Conservation (phyloP, 2,888 invertebrate genomes). For the Sepiola atlantica region DNA sequence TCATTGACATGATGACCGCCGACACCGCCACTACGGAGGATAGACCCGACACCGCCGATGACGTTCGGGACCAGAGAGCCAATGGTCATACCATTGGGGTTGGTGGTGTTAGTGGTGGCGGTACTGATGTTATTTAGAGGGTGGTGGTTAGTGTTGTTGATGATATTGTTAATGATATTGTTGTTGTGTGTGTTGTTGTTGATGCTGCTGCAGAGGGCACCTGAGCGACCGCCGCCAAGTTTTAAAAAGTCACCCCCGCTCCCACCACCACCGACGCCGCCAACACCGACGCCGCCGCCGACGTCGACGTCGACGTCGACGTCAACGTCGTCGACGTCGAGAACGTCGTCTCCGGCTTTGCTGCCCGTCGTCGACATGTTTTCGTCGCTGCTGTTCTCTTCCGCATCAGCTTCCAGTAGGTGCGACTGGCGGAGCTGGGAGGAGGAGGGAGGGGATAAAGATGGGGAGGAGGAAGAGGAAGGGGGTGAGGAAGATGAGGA, state of each 20-base stretch:
- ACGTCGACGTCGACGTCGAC: constrained; percentile 42
- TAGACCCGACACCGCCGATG: not conserved
- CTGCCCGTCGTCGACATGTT: constrained; percentile 6
- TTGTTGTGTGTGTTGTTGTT: constrained; percentile 51
- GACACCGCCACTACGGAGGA: constrained; percentile 51
- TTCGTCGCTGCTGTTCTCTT: constrained; percentile 41
- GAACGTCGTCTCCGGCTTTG: constrained; percentile 49
- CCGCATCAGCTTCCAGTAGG: not conserved
- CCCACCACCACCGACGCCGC: constrained; percentile 33
- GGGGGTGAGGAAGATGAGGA: not conserved
- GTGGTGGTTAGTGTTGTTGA: constrained; percentile 41
- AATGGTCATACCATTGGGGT: not conserved
- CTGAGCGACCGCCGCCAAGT: not conserved
- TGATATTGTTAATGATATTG: not conserved
- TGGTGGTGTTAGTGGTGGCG: constrained; percentile 4
- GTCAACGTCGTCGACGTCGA: constrained; percentile 53
- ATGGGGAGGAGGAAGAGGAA: not conserved
- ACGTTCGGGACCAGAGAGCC: constrained; percentile 2
- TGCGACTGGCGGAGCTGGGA: not conserved
- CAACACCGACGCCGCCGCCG: constrained; percentile 49
- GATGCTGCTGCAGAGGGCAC: constrained; percentile 15
- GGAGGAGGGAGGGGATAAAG: not conserved
- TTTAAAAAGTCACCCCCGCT: constrained; percentile 38
- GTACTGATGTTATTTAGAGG: constrained; percentile 53
- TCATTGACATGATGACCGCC: constrained; percentile 47